phyloP scores from a whole-genome alignment of 2,797 vertebrate genomes.

The Pipistrellus nathusii region DNA sequence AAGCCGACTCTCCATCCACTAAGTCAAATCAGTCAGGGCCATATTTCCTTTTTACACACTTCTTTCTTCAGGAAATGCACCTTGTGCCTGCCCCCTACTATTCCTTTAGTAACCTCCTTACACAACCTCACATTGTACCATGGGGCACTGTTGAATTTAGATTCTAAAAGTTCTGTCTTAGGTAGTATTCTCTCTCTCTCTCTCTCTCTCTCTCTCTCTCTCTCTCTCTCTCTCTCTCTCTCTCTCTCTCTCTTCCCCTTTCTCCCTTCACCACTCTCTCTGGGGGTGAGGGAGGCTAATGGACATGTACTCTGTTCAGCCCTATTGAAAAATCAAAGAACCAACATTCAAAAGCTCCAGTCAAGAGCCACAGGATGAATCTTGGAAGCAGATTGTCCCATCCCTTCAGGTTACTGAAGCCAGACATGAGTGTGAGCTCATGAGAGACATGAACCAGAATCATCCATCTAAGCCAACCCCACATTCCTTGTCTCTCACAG shows the following conservation, averaged over 20 bases:
- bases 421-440: not conserved
- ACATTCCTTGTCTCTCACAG: not conserved
- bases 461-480: too few relatives aligned
- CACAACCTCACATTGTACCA: not conserved
- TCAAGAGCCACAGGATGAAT: not conserved
- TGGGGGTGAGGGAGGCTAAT: too few relatives aligned
- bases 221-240: too few relatives aligned
- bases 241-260: not conserved
- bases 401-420: not conserved
- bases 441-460: not conserved
- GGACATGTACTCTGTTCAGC: not conserved
- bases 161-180: not conserved
- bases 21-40: too few relatives aligned
- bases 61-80: not conserved
- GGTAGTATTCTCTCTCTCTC: fast-evolving
- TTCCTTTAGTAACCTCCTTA: fast-evolving
- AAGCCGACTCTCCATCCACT: too few relatives aligned
- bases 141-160: not conserved
- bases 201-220: not conserved
- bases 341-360: not conserved
- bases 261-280: not conserved
- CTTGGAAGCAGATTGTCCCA: not conserved
- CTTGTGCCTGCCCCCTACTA: not conserved
- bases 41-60: not conserved
- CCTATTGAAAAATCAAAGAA: not conserved